Evolutionary conservation across 2,113 vertebrate genomes (phyloP), one percentile per base, ranked within the genome.

Genomic region (Atrichornis clamosus): DNA sequence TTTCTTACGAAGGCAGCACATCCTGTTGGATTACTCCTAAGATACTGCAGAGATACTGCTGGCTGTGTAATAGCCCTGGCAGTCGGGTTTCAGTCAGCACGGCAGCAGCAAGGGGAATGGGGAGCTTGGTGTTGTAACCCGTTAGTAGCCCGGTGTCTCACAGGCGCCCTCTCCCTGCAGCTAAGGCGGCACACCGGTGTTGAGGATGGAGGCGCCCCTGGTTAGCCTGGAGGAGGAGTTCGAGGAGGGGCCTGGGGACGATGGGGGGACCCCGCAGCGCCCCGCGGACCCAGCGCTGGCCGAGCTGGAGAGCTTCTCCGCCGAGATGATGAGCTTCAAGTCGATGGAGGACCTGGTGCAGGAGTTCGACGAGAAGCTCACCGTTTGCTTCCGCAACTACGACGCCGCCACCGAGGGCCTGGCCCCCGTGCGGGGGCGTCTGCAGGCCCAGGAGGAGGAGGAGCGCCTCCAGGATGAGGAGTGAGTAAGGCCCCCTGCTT

Each of bases 301-400:
- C 0, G 96, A 97, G 89, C 91, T 97, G 63, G 96, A 97, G 95
- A 96, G 96, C 68, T 97, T 97, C 95, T 97, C 96, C 0, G 89
- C 96, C 0, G 96, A 97, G 83, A 97, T 97, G 92, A 97, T 96
- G 96, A 97, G 96, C 90, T 97, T 97, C 96, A 97, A 97, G 80
- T 97, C 96, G 0, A 97, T 97, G 96, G 96, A 97, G 76, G 96
- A 97, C 76, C 95, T 97, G 83, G 96, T 97, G 89, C 96, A 97
- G 91, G 96, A 97, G 73, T 97, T 97, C 0, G 96, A 97, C 1
- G 96, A 97, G 94, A 97, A 97, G 68, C 96, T 97, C 85, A 97
- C 96, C 0, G 95, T 97, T 33, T 97, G 96, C 92, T 97, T 97
- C 94, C 96, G 96, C 88, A 97, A 97, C 92, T 97, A 97, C 8